phyloP scores from a whole-genome alignment of 1,140 invertebrate genomes.

The Diachasma alloeum region DNA sequence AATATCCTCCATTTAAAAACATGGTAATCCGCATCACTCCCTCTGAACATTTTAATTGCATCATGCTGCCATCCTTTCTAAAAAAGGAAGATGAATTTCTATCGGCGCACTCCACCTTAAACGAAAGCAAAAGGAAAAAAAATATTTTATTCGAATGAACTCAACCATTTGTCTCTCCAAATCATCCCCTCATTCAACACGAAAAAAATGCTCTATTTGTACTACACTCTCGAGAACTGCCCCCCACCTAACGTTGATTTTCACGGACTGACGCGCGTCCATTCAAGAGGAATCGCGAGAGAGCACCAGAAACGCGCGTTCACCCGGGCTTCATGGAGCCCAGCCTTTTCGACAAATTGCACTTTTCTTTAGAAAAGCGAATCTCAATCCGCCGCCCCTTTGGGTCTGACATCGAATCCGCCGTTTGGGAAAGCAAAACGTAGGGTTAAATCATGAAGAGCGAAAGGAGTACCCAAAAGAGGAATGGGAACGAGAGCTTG shows the following conservation, averaged over 20 bases:
- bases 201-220: neutral
- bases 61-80: too few relatives aligned
- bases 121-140: too few relatives aligned
- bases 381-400: conserved; percentile 10
- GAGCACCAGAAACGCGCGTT: neutral
- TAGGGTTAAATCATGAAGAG: conserved; percentile 34
- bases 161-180: too few relatives aligned
- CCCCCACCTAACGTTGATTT: neutral
- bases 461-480: conserved; percentile 11
- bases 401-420: conserved; percentile 20
- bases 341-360: conserved; percentile 20
- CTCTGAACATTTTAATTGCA: too few relatives aligned
- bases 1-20: too few relatives aligned
- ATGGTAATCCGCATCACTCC: too few relatives aligned
- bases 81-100: too few relatives aligned
- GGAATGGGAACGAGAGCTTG: conserved; percentile 8
- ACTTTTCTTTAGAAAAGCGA: conserved; percentile 20
- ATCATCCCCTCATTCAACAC: too few relatives aligned
- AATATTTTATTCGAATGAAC: too few relatives aligned
- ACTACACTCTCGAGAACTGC: neutral
- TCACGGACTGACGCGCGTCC: neutral
- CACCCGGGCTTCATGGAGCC: neutral
- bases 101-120: too few relatives aligned
- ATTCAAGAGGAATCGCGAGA: neutral
- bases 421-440: conserved; percentile 28